phyloP scores from a whole-genome alignment of 1,140 invertebrate genomes.

The Himalopsyche phryganea region DNA sequence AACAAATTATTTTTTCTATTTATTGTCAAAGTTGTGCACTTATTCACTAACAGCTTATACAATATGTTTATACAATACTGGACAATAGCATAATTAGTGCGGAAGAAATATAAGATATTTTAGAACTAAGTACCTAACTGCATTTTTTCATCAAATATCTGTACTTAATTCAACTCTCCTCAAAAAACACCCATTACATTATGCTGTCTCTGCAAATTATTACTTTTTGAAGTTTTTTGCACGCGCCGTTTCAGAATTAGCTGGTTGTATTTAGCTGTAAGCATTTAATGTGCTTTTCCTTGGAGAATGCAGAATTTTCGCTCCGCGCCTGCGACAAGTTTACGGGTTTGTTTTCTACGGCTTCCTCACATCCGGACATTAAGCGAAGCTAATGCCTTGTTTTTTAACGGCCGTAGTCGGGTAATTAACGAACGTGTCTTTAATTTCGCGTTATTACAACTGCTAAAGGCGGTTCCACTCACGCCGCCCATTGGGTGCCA shows the following conservation, averaged over 20 bases:
- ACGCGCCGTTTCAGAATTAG: background rate
- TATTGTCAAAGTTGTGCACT: too few species aligned
- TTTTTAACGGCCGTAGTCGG: slow-evolving; percentile 13
- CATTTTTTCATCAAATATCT: too few species aligned
- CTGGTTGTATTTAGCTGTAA: background rate
- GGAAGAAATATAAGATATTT: too few species aligned
- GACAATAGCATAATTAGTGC: too few species aligned
- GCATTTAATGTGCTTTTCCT: background rate
- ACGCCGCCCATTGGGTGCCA: background rate
- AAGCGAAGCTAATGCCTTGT: slow-evolving; percentile 19
- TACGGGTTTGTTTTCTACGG: slow-evolving; percentile 10
- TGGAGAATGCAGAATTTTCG: too few species aligned
- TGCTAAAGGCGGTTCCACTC: background rate
- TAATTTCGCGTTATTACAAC: slow-evolving; percentile 6
- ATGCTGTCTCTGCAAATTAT: background rate
- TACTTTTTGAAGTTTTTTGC: slow-evolving; percentile 11
- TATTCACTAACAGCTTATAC: too few species aligned
- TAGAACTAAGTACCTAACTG: too few species aligned
- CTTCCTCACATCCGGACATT: slow-evolving; percentile 11
- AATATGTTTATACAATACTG: too few species aligned
- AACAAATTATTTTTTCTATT: too few species aligned
- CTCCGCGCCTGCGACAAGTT: background rate
- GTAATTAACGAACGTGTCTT: slow-evolving; percentile 19
- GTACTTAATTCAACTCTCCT: too few species aligned
- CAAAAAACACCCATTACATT: too few species aligned